phyloP scores from a whole-genome alignment of 1,140 invertebrate genomes.

The Cataglyphis hispanica region DNA sequence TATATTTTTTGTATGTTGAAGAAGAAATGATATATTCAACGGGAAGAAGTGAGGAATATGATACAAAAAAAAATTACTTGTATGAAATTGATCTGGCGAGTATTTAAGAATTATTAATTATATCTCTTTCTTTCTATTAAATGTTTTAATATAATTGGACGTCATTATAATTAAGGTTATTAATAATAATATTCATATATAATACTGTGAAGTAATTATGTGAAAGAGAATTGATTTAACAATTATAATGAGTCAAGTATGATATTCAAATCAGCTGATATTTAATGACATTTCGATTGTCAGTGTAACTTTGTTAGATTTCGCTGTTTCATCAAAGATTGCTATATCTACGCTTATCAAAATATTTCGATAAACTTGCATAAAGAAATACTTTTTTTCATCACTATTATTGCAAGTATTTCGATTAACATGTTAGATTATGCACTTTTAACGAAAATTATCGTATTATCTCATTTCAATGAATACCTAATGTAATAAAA shows the following conservation, averaged over 20 bases:
- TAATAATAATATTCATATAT: neutral
- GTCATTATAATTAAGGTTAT: neutral
- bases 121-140: neutral
- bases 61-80: neutral
- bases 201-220: neutral
- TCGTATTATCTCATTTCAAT: neutral
- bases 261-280: neutral
- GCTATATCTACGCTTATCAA: no score
- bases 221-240: neutral
- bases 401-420: no score
- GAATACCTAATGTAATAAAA: neutral
- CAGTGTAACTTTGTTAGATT: neutral
- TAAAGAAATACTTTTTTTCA: no score
- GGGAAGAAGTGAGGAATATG: no score
- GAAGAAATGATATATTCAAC: neutral
- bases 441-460: neutral
- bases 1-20: no score
- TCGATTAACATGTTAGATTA: neutral
- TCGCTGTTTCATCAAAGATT: neutral
- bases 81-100: neutral
- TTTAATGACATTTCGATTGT: neutral
- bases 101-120: neutral
- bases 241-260: constrained; percentile 1
- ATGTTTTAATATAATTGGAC: neutral
- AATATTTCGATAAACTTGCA: no score